Evolutionary conservation across 2,113 vertebrate species (phyloP).

Genomic region (Phycodurus eques): DNA sequence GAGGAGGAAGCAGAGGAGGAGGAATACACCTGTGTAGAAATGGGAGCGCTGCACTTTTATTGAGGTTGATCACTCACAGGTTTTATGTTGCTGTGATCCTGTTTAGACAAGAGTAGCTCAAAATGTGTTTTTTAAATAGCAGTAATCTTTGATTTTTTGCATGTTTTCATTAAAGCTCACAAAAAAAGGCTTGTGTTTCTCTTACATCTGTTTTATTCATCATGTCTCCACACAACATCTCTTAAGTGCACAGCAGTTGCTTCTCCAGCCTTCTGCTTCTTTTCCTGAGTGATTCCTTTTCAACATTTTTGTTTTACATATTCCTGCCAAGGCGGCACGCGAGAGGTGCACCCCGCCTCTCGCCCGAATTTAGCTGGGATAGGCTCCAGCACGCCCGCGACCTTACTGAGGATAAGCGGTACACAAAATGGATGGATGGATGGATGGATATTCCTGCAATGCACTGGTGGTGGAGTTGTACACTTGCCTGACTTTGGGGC

Average conservation of each 20-base stretch:
- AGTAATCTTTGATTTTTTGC: not conserved
- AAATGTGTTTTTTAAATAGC: not conserved
- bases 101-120: not conserved
- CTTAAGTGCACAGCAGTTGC: not conserved
- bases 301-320: not conserved
- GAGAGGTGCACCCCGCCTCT: too few species aligned
- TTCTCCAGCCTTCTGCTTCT: not conserved
- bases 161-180: not conserved
- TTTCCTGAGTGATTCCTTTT: not conserved
- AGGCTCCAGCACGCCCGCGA: too few species aligned
- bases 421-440: too few species aligned
- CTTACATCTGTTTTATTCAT: conserved; percentile 8
- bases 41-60: not conserved
- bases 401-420: too few species aligned
- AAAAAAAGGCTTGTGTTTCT: not conserved
- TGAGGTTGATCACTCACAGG: conserved; percentile 4
- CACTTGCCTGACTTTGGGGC: too few species aligned
- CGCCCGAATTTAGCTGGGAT: too few species aligned
- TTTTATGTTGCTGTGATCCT: conserved; percentile 7
- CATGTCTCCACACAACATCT: conserved; percentile 2
- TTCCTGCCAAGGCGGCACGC: not conserved
- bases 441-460: not conserved
- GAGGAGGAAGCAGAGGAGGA: conserved; percentile 3
- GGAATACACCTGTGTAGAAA: not conserved
- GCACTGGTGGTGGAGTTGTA: not conserved